Evolutionary conservation across 2,888 invertebrate genomes (phyloP), one percentile per base, ranked within the genome.

Genomic region (Loripinus fragilis): DNA sequence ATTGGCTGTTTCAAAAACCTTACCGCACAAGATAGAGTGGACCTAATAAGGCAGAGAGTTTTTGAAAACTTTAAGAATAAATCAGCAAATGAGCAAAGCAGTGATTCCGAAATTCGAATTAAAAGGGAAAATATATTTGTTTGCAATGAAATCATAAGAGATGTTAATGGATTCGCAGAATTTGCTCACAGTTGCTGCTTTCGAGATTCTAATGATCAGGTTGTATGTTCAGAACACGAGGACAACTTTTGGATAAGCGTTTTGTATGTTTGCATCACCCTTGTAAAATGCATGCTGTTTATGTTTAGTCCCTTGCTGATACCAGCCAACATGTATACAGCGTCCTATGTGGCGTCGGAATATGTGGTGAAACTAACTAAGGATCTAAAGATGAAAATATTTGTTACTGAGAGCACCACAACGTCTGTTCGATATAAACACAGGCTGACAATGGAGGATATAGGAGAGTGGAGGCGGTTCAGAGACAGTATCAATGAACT

Each of bases 301-400:
- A 86, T 92, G 65, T 90, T 91, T 69, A 87, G 89, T 48, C 93
- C 92, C 0, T 79, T 91, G 50, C 79, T 91, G n/a, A 78, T 93
- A 3, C 91, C 92, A 0, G 75, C 85, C 33, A 85, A 87, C 55
- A 87, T 91, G 84, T 92, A 91, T 80, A 90, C 86, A 23, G 90
- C 90, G 8, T 87, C 90, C 0, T 91, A 92, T 64, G 86, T 89
- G 50, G 90, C 91, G 12, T 86, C 90, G 0, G 91, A 91, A 72
- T 93, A 93, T 75, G 86, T 91, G 7, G 88, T 92, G n/a, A 90
- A 89, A 74, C 75, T 90, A 41, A 87, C 88, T 69, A 84, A 89
- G n/a, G 86, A 86, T 15, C 50, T 90, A 0, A 87, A 87, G 68
- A 79, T 91, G 83, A 90, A 88, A 74, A 48, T 91, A n/a, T 90